Evolutionary conservation across 2,113 vertebrate genomes (phyloP).

Genomic region (Dicerorhinus sumatrensis): DNA sequence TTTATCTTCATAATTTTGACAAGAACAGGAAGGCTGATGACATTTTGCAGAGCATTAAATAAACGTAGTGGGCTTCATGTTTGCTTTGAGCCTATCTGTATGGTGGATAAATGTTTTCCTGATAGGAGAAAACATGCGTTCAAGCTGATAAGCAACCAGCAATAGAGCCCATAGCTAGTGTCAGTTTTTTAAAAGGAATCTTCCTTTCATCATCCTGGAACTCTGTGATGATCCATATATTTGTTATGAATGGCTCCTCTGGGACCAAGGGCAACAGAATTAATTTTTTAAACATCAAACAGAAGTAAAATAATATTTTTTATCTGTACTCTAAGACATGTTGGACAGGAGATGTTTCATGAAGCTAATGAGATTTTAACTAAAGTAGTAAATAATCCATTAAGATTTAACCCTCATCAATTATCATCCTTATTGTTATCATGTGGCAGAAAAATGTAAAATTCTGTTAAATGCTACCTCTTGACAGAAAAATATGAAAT

Average conservation of each 20-base stretch:
- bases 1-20: neutral
- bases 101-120: neutral
- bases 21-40: neutral
- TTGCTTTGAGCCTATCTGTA: neutral
- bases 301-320: constrained; percentile 52
- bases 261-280: constrained; percentile 13
- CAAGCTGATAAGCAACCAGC: neutral
- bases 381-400: neutral
- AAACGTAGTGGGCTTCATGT: neutral
- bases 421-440: neutral
- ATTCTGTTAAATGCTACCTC: neutral
- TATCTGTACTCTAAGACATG: neutral
- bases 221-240: neutral
- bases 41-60: neutral
- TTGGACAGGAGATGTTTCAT: neutral
- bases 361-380: constrained; percentile 42
- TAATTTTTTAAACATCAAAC: constrained; percentile 53
- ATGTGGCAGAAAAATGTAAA: constrained; percentile 37
- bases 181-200: neutral
- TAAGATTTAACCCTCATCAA: neutral
- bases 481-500: constrained; percentile 25
- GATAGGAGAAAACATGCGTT: neutral
- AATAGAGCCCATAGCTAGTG: neutral
- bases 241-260: constrained; percentile 7
- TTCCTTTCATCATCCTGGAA: neutral